phyloP scores from a whole-genome alignment of 1,140 invertebrate species.

The Chrysopa pallens region DNA sequence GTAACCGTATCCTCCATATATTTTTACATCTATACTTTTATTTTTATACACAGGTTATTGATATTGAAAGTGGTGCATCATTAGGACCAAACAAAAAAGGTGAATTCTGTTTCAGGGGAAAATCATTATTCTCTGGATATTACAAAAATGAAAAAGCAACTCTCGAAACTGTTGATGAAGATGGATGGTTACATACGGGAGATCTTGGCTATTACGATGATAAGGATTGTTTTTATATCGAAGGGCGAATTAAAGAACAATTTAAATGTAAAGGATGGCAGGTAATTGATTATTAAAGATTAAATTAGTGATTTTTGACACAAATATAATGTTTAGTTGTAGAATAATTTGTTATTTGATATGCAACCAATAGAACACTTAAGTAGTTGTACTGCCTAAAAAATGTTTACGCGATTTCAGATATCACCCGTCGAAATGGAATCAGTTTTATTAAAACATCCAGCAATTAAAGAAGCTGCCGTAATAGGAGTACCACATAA shows the following conservation, averaged over 20 bases:
- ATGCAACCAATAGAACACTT: neutral
- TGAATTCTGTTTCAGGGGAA: slow-evolving; percentile 47
- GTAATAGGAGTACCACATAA: slow-evolving; percentile 46
- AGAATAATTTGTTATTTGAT: neutral
- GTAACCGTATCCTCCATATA: neutral
- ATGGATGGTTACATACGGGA: slow-evolving; percentile 54
- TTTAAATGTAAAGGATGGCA: slow-evolving; percentile 40
- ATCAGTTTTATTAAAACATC: slow-evolving; percentile 37
- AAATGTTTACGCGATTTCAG: slow-evolving; percentile 9
- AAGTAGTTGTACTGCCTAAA: neutral
- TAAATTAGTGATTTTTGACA: slow-evolving; percentile 6
- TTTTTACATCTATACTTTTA: neutral
- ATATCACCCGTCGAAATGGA: slow-evolving; percentile 36
- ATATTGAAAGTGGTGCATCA: slow-evolving; percentile 33
- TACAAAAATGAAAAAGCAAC: neutral
- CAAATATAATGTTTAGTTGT: slow-evolving; percentile 10
- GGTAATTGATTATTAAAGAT: slow-evolving; percentile 5
- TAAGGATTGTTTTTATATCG: slow-evolving; percentile 41
- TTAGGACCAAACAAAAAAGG: slow-evolving; percentile 36
- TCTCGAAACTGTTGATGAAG: slow-evolving; percentile 23
- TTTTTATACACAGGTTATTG: slow-evolving; percentile 21
- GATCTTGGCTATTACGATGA: slow-evolving; percentile 50
- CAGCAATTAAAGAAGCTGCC: slow-evolving; percentile 39
- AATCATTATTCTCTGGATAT: slow-evolving; percentile 39
- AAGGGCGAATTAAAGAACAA: slow-evolving; percentile 57